Evolutionary conservation across 2,888 invertebrate species (phyloP), one percentile per base, ranked within the genome.

Genomic region (Himalopsyche japonica): DNA sequence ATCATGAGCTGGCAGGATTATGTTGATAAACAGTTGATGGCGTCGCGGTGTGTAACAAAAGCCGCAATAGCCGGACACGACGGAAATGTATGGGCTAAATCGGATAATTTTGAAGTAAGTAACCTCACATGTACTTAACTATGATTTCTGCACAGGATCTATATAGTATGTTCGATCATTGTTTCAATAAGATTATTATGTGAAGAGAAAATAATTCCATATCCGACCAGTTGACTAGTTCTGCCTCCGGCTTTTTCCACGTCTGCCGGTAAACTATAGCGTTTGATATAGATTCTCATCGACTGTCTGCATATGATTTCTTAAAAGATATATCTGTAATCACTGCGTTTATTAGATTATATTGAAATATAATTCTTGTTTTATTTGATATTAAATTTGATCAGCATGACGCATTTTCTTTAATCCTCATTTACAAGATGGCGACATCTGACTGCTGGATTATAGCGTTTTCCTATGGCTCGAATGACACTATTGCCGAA

Each of bases 1-100:
- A 95, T 93, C 93, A 97, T 97, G 97, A 97, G 97, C 96, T 98
- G 98, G 98, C 97, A 98, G 96, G 97, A 97, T 96, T 98, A 98
- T 94, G 97, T 98, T 93, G 97, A 97, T 94, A 97, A 97, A 95
- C 98, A 98, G 94, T 95, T 98, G 94, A 94, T 98, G 94, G 97
- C 97, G 91, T 97, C 97, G 92, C 95, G 96, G 93, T 97, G 97
- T 95, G 97, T 98, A 90, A 96, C 96, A 93, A 97, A 97, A 94
- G 98, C 97, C 90, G 97, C 97, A 91, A 98, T 98, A 92, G 97
- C 97, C 91, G 98, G 98, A 92, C 97, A 97, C 94, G 97, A 98
- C 92, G 98, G 98, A 91, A 97, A 97, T 93, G 94, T 97, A 91
- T 98, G 98, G 98, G 98, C 97, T 89, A 97, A 97, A 94, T 97